Base-by-base conservation (phyloP, 2,888 invertebrate genomes). In the Caenorhabditis imperialis region DNA sequence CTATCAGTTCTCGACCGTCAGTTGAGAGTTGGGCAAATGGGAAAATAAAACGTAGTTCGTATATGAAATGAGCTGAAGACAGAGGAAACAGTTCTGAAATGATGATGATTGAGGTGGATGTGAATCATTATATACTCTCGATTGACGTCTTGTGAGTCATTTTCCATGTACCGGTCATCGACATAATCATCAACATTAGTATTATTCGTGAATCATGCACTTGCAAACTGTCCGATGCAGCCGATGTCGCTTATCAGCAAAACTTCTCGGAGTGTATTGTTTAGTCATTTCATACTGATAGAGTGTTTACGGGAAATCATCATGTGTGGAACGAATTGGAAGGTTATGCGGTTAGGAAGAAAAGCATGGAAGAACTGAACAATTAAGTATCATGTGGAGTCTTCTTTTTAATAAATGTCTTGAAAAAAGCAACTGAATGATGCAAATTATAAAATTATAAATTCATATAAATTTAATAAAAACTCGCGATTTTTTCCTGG, bases 101-200 rank as follows among this genome's bases (percentile, higher is more conserved):
- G 55, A 55, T 65, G 40, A 7, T 23, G n/a, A 65, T 65, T 23
- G 48, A 55, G 48, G 65, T 57, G 33, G 55, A 65, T 65, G 38
- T 65, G 65, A 48, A 47, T 55, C 55, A 65, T 57, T 65, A 65
- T 65, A 65, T 65, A 65, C 48, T 47, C 57, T 23, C 22, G 20
- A 65, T 55, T 65, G 65, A 65, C 65, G 65, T 65, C 33, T 51
- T 20, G 16, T 65, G 65, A 65, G 33, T 65, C 65, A 65, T 22
- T 44, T 10, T 12, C 44, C 50, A 60, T 6, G 18, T 51, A n/a
- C 51, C 50, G 50, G 25, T 42, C 61, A 61, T 23, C 44, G 23
- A 51, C 61, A 51, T 61, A 51, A 42, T 61, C 50, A 61, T 51
- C 61, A 10, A 30, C 61, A 23, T 51, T 23, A 44, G 22, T 25